Base-by-base conservation (phyloP, 2,113 vertebrate species). In the Delphinapterus leucas region DNA sequence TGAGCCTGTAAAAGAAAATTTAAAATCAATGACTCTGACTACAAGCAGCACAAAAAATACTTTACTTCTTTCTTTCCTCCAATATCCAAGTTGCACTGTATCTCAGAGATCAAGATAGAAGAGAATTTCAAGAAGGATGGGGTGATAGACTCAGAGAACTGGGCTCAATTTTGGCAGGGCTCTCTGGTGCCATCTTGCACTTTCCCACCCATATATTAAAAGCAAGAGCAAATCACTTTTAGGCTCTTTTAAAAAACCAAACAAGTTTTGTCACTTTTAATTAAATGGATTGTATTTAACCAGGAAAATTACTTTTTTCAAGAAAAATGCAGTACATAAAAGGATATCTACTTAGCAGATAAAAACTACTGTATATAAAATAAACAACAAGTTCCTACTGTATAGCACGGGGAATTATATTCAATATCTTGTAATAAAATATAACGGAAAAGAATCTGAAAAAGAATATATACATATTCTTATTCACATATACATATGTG, bases 261-360 rank as follows among this genome's bases (percentile, higher is more conserved):
- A 68, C 4, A 74, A 49, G 38, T 90, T 47, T 3, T 87, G 9
- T n/a, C 0, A 68, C 5, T 85, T 90, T 93, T 87, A 70, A 58
- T 87, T 49, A 76, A 33, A 23, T 76, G 31, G 44, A 81, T 90
- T 95, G 55, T 82, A 18, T 90, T 80, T 63, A 83, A 73, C 44
- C 81, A 80, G 58, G 73, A 67, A 61, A 79, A 95, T 49, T 2
- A 11, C 15, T 36, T 89, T 58, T 85, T 85, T 60, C 21, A 73
- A 49, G 63, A 84, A 88, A 94, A 44, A 15, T 41, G 21, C 5
- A 23, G 2, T 41, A 33, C 25, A 77, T 81, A 65, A 58, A 96
- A 95, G 8, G 44, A 70, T 91, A 61, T 25, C 25, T 67, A 41
- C 17, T 80, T 55, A n/a, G 31, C 31, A 79, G 76, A 79, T 36